phyloP scores from a whole-genome alignment of 2,797 vertebrate genomes.

The Hirundo rustica region DNA sequence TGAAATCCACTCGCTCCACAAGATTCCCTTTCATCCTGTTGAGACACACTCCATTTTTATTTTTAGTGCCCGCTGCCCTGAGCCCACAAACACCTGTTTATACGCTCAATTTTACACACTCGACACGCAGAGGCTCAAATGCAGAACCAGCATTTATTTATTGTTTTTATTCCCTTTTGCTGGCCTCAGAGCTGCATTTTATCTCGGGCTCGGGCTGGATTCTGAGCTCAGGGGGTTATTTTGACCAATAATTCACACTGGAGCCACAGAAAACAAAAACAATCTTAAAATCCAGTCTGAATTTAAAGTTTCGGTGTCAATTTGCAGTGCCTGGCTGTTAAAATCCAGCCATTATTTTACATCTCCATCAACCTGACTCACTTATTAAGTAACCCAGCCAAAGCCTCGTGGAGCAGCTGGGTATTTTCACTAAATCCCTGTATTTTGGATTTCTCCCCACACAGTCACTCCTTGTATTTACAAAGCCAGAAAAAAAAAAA shows the following conservation, averaged over 20 bases:
- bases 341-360: background rate
- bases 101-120: background rate
- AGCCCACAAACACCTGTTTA: background rate
- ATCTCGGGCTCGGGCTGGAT: background rate
- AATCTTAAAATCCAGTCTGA: accelerated
- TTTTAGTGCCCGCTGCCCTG: background rate
- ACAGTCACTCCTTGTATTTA: background rate
- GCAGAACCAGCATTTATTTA: background rate
- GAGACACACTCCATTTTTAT: background rate
- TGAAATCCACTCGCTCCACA: background rate
- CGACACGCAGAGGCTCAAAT: background rate
- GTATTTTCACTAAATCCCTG: background rate
- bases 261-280: background rate
- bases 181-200: background rate
- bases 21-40: background rate
- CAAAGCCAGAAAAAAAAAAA: background rate
- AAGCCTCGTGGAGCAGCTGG: background rate
- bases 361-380: background rate
- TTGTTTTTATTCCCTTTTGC: background rate
- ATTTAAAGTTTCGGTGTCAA: background rate
- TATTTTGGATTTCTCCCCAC: background rate
- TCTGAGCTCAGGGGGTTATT: background rate
- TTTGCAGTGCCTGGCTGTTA: background rate
- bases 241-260: accelerated
- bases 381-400: background rate